Percentiles rank a stretch among this genome's conserved stretches.
phyloP scores from a whole-genome alignment of 1,140 invertebrate genomes.

The Achatina immaculata region DNA sequence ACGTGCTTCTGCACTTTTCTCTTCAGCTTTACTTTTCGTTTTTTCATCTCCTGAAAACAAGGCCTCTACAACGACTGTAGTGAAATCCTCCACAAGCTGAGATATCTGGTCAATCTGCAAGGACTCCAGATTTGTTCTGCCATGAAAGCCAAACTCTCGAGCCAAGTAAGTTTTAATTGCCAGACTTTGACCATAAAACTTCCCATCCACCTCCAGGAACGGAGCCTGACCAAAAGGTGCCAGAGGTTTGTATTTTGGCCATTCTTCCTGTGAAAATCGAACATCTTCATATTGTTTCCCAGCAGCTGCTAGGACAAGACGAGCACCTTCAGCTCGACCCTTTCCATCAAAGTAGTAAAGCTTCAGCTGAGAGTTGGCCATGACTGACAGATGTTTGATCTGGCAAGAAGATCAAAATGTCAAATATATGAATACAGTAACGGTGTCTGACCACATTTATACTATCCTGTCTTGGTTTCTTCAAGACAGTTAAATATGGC shows the following conservation, averaged over 20 bases:
- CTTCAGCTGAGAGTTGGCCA: constrained; percentile 13
- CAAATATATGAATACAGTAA: too few species aligned
- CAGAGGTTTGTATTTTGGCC: constrained; percentile 48
- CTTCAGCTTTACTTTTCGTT: neutral
- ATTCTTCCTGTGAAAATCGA: constrained; percentile 42
- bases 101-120: constrained; percentile 10
- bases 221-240: constrained; percentile 49
- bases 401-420: neutral
- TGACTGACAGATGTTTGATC: neutral
- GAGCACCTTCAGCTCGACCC: constrained; percentile 52
- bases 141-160: constrained; percentile 53
- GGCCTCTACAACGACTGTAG: neutral
- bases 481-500: too few species aligned
- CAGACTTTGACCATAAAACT: constrained; percentile 51
- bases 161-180: constrained; percentile 63
- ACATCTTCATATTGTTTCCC: constrained; percentile 51
- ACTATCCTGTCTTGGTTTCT: too few species aligned
- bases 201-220: constrained; percentile 65
- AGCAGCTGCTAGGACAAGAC: constrained; percentile 52
- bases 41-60: neutral
- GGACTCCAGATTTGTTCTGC: neutral
- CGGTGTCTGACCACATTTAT: too few species aligned
- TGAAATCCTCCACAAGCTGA: constrained; percentile 1
- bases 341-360: constrained; percentile 50
- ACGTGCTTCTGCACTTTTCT: neutral